Conservation (phyloP, 2,888 invertebrate species). For the Ariolimax columbianus region DNA sequence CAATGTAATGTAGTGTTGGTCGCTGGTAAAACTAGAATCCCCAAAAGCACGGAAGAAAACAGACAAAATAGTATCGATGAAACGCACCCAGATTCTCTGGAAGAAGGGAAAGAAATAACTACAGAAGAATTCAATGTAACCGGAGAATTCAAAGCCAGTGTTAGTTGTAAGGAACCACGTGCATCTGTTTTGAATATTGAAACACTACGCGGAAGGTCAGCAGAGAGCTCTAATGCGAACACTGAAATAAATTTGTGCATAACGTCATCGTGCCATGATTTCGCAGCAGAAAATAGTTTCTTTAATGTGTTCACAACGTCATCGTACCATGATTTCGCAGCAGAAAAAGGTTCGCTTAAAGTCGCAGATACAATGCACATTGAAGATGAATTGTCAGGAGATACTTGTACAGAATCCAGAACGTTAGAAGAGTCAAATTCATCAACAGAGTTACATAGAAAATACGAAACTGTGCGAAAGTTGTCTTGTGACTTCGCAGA, state of each 20-base stretch:
- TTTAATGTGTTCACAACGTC: background rate
- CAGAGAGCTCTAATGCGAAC: background rate
- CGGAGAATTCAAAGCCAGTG: background rate
- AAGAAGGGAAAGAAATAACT: background rate
- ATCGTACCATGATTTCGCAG: background rate
- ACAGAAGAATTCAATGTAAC: background rate
- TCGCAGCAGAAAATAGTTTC: background rate
- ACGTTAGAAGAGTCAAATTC: background rate
- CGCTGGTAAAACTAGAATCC: background rate
- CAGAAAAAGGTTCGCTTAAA: too few species aligned
- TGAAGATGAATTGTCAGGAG: background rate
- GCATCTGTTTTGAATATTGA: background rate
- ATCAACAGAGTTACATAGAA: too few species aligned
- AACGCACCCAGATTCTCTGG: too few species aligned
- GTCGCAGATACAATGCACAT: background rate
- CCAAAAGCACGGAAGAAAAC: too few species aligned
- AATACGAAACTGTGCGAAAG: too few species aligned
- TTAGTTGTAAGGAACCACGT: background rate
- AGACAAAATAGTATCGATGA: too few species aligned
- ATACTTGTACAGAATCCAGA: background rate
- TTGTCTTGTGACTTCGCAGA: too few species aligned
- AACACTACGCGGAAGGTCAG: background rate
- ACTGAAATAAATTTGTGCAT: background rate
- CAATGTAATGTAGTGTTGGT: conserved; percentile 32
- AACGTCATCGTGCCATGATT: background rate